Base-by-base conservation (phyloP, 2,797 vertebrate genomes). In the Sylvia borin region DNA sequence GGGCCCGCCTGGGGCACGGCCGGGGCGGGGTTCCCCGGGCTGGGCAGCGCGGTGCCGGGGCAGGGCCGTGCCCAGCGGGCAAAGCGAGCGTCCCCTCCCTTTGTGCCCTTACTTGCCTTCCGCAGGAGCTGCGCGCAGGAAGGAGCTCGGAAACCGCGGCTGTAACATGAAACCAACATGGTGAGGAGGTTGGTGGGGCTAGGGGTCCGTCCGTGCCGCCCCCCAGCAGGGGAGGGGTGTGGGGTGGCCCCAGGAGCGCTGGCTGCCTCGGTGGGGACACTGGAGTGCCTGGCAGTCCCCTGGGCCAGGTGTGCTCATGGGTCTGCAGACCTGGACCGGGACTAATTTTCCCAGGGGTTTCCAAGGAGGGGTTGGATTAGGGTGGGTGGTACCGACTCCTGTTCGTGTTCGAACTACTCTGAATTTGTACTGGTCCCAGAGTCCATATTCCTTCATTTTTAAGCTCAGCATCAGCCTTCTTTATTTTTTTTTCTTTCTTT, bases 161-260 rank as follows among this genome's bases (percentile, higher is more conserved):
- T 65, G 48, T 88, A 86, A 83, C 88, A 94, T 94, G 95, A 92
- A 74, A 15, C 70, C 92, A 13, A 47, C 73, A 96, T 96, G 96
- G 96, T 96, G 95, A 96, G 96, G 58, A 92, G 62, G 70, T 70
- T 18, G 50, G 13, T 38, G 95, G 90, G 76, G 29, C 24, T 14
- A 7, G 85, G 88, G 92, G 26, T 21, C 7, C 18, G 54, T 51
- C 24, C 32, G 13, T 7, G 2, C 47, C 26, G 47, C 34, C 51
- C 17, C 3, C 22, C 27, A 3, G 34, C 61, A 1, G 43, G 29
- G 73, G 21, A 47, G 42, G 62, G 18, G 6, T 9, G 47, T 5
- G 61, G 61, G 68, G 65, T 6, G 20, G 68, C 48, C 13, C 20
- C 12, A 21, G 54, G 36, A 19, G 6, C 10, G 18, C 54, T 36